Conservation (phyloP, 2,113 vertebrate genomes). For the Panurus biarmicus region DNA sequence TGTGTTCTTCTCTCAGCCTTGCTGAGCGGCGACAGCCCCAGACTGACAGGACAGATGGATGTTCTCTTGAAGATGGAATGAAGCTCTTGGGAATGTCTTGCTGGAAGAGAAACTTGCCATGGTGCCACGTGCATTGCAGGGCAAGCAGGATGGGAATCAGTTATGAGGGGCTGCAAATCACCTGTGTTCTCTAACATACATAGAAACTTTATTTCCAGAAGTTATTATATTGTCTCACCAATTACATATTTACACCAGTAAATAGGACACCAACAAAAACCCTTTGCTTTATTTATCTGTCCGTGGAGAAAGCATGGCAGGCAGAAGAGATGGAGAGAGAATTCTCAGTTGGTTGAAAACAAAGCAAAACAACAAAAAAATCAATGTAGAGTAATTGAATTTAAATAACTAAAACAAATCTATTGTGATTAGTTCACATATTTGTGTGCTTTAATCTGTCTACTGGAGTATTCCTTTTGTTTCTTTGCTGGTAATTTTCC, state of each 20-base stretch:
- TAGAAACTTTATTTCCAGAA: neutral
- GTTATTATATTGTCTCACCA: neutral
- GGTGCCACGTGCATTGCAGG: fast-evolving
- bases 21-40: neutral
- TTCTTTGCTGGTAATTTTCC: neutral
- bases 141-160: neutral
- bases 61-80: neutral
- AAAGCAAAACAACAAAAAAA: neutral
- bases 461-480: neutral
- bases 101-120: neutral
- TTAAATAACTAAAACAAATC: neutral
- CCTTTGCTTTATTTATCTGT: neutral
- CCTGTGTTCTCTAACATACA: neutral
- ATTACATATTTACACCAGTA: neutral
- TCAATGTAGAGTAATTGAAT: neutral
- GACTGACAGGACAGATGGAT: neutral
- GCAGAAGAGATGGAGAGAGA: neutral
- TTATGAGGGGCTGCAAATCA: neutral
- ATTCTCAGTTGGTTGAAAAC: neutral
- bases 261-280: neutral
- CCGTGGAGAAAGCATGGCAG: neutral
- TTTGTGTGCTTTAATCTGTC: neutral
- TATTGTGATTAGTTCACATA: neutral
- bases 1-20: fast-evolving
- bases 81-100: neutral